A percentile compares a stretch with the other conserved stretches of the same genome.
Conservation (phyloP, 35 echinoderm and acorn worm genomes). For the Apostichopus californicus region DNA sequence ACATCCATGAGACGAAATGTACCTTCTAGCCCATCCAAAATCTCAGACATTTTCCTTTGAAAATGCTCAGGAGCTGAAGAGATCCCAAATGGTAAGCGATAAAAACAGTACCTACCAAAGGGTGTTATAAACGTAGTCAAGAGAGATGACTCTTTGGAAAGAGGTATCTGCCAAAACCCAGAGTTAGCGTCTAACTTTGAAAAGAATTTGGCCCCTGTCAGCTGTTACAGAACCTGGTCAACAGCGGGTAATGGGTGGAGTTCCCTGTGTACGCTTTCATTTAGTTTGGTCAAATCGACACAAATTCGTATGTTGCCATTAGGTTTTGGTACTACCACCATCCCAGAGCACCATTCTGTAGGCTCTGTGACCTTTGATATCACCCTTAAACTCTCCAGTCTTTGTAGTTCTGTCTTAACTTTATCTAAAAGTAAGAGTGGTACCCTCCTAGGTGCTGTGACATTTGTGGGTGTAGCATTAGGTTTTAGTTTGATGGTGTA, state of each 20-base stretch:
- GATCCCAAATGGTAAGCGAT: neutral
- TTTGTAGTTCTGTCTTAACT: constrained; percentile 44
- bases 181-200: constrained; percentile 62
- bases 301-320: constrained; percentile 56
- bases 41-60: constrained; percentile 58
- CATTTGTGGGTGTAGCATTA: neutral
- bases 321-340: constrained; percentile 58
- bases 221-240: constrained; percentile 47
- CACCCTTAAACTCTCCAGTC: constrained; percentile 58
- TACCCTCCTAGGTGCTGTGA: constrained; percentile 14
- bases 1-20: constrained; percentile 64
- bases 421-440: constrained; percentile 25
- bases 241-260: constrained; percentile 57
- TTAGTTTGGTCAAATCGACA: constrained; percentile 63
- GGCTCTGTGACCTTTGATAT: constrained; percentile 63
- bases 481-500: constrained; percentile 25
- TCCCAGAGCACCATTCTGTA: constrained; percentile 66
- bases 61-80: constrained; percentile 47
- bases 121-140: constrained; percentile 67
- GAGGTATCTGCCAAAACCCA: constrained; percentile 72
- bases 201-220: constrained; percentile 46
- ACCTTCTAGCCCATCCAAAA: constrained; percentile 57
- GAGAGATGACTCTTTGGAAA: constrained; percentile 20
- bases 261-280: constrained; percentile 54
- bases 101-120: constrained; percentile 52